Evolutionary conservation across 2,888 invertebrate species (phyloP).

Genomic region (Pristionchus fissidentatus): DNA sequence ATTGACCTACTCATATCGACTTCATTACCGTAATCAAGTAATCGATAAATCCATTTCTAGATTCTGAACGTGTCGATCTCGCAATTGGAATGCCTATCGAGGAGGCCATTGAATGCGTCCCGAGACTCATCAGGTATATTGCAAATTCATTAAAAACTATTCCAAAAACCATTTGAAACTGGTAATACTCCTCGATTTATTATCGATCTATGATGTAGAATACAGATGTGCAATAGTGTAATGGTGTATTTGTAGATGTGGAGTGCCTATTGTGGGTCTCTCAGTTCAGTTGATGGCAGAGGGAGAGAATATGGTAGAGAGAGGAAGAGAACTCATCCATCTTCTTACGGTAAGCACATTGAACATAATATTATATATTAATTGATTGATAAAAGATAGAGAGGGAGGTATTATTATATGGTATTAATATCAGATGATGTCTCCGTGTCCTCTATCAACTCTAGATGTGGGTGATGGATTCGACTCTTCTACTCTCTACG

Average conservation of each 20-base stretch:
- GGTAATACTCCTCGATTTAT: too few species aligned
- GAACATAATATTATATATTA: neutral
- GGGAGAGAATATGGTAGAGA: neutral
- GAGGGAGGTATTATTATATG: neutral
- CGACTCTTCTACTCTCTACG: neutral
- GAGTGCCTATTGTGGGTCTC: neutral
- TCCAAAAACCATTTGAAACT: too few species aligned
- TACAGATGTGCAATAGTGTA: too few species aligned
- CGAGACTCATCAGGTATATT: slow-evolving; percentile 2
- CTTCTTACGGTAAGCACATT: neutral
- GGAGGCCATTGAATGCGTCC: slow-evolving; percentile 54
- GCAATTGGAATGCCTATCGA: slow-evolving; percentile 73
- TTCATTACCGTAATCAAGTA: neutral
- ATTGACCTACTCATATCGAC: neutral
- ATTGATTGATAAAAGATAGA: neutral
- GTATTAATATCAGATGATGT: neutral
- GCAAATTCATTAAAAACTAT: too few species aligned
- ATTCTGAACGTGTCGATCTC: slow-evolving; percentile 52
- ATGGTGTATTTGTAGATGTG: too few species aligned
- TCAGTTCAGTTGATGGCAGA: slow-evolving; percentile 37
- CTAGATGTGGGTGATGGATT: slow-evolving; percentile 38
- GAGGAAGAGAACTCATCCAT: neutral
- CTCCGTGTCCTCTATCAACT: slow-evolving; percentile 1
- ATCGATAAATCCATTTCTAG: neutral
- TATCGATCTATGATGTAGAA: too few species aligned